Evolutionary conservation across 2,888 invertebrate genomes (phyloP).

Genomic region (Oscheius sp.): DNA sequence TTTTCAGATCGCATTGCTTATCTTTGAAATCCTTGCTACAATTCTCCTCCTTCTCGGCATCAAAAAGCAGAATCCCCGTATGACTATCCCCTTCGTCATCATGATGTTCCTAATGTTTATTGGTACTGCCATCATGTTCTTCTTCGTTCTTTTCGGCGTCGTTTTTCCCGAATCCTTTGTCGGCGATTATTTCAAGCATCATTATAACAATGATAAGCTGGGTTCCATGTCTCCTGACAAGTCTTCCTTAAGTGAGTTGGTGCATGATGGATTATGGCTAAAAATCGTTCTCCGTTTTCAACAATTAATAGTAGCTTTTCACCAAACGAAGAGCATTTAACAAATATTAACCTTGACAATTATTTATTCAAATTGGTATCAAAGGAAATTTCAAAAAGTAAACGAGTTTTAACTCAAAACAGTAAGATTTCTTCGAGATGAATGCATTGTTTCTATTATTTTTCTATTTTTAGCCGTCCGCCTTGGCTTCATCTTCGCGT

Average conservation of each 20-base stretch:
- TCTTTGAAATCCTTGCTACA: background rate
- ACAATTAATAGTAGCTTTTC: too few species aligned
- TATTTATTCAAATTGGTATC: background rate
- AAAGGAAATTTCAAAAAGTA: background rate
- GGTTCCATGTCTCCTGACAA: too few species aligned
- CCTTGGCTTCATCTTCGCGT: background rate
- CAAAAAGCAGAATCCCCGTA: background rate
- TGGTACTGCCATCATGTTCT: background rate
- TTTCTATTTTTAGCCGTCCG: background rate
- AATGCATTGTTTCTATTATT: background rate
- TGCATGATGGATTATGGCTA: too few species aligned
- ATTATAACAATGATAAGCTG: too few species aligned
- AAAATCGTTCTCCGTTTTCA: too few species aligned
- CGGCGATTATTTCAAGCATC: background rate
- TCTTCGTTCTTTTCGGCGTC: background rate
- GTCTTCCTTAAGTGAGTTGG: too few species aligned
- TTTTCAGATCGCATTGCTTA: background rate
- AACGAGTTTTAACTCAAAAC: background rate
- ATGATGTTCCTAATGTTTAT: background rate
- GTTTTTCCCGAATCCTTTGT: background rate
- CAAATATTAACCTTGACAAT: too few species aligned
- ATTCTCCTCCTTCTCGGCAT: conserved; percentile 3
- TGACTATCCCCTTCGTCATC: conserved; percentile 3
- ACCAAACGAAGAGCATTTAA: too few species aligned
- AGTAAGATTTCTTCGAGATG: background rate